These are phyloP conservation scores for Pterois miles DNA, from an alignment of 2,797 vertebrate species.

Conservation along the genomic window DNA sequence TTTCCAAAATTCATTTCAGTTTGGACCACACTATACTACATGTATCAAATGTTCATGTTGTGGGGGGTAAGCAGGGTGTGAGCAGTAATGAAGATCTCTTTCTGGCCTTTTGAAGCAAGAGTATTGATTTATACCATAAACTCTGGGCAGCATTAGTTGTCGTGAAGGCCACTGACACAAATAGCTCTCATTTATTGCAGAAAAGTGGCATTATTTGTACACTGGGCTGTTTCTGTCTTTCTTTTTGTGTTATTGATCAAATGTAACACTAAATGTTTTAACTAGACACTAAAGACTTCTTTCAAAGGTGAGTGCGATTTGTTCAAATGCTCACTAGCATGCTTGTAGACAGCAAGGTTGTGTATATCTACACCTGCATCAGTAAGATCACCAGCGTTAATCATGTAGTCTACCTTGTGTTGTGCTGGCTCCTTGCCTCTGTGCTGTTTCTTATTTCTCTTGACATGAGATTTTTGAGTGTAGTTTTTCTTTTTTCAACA, in stretches of 20 bases:
- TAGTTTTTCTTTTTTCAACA: background rate
- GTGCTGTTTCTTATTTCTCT: conserved; percentile 3
- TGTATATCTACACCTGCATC: background rate
- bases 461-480: conserved; percentile 5
- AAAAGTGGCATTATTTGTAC: background rate
- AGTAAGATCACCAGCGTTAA: background rate
- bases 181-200: background rate
- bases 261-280: background rate
- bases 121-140: conserved; percentile 33
- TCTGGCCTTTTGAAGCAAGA: conserved; percentile 6
- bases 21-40: background rate
- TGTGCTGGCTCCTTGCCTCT: background rate
- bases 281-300: background rate
- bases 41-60: background rate
- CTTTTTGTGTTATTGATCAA: background rate
- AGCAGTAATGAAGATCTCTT: conserved; percentile 5
- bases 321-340: background rate
- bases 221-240: background rate
- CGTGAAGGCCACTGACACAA: conserved; percentile 2
- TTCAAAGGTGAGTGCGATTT: background rate
- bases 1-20: background rate
- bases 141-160: conserved; percentile 1
- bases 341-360: background rate
- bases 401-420: background rate
- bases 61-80: background rate